Evolutionary conservation across 2,113 vertebrate genomes (phyloP).

Genomic region (Gasterosteus nipponicus): DNA sequence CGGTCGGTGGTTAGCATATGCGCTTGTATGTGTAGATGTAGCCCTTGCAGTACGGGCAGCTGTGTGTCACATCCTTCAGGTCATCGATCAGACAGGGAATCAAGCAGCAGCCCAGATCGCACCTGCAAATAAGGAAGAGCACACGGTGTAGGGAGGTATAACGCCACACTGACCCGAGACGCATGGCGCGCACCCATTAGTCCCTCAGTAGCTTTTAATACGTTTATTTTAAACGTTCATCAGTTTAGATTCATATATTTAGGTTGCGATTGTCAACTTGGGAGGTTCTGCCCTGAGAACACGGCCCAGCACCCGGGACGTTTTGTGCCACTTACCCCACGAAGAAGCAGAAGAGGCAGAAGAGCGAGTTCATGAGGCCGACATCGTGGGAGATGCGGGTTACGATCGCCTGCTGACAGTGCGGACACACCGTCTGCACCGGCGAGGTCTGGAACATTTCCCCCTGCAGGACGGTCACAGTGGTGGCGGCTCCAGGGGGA

Average conservation of each 20-base stretch:
- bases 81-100: constrained; percentile 97
- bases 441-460: constrained; percentile 95
- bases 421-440: constrained; percentile 95
- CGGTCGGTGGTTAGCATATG: constrained; percentile 88
- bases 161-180: background rate
- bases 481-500: constrained; percentile 89
- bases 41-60: constrained; percentile 97
- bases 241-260: background rate
- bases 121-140: constrained; percentile 79
- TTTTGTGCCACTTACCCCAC: constrained; percentile 86
- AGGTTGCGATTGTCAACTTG: background rate
- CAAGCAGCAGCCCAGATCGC: constrained; percentile 96
- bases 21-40: constrained; percentile 99
- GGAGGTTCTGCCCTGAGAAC: background rate
- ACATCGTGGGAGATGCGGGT: constrained; percentile 94
- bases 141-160: too few species aligned
- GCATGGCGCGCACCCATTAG: too few species aligned
- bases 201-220: background rate
- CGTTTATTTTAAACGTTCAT: background rate
- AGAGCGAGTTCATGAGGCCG: constrained; percentile 95
- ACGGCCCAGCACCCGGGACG: too few species aligned
- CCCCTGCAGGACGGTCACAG: constrained; percentile 94
- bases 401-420: constrained; percentile 97
- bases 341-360: constrained; percentile 97
- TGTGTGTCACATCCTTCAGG: constrained; percentile 98